These are phyloP conservation scores for Eurytoma adleriae DNA, from an alignment of 2,888 invertebrate species.

Conservation along the genomic window DNA sequence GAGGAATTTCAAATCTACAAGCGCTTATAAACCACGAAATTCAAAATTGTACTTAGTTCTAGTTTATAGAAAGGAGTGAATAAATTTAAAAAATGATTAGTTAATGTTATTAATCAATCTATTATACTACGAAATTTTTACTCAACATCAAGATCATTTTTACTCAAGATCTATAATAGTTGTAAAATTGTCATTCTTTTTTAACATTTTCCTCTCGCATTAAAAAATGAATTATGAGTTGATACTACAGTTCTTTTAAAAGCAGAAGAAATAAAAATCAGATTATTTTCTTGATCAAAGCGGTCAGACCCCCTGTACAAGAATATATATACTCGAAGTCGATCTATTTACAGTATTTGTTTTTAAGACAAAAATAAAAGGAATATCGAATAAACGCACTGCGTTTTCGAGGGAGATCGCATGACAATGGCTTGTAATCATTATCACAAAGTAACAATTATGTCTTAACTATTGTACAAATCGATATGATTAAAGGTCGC, in stretches of 20 bases:
- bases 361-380: slow-evolving; percentile 10
- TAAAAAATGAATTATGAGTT: background rate
- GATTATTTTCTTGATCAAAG: slow-evolving; percentile 39
- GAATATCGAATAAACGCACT: slow-evolving; percentile 38
- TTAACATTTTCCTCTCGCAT: too few species aligned
- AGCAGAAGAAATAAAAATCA: slow-evolving; percentile 22
- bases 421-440: slow-evolving; percentile 36
- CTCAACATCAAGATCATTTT: too few species aligned
- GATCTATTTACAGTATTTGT: slow-evolving; percentile 50
- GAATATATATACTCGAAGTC: slow-evolving; percentile 41
- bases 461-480: slow-evolving; percentile 45
- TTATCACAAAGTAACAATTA: slow-evolving; percentile 54
- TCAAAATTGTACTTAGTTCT: too few species aligned
- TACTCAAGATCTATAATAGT: too few species aligned
- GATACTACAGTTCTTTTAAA: background rate
- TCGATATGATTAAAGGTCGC: slow-evolving; percentile 38
- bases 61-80: too few species aligned
- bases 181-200: too few species aligned
- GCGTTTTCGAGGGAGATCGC: slow-evolving; percentile 38
- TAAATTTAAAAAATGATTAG: too few species aligned
- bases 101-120: too few species aligned
- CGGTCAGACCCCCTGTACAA: slow-evolving; percentile 32
- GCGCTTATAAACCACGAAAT: too few species aligned
- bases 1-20: too few species aligned
- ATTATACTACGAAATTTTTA: too few species aligned